Percentiles rank a stretch among this genome's conserved stretches.
These are phyloP conservation scores for Adelphocoris suturalis DNA, from an alignment of 2,888 invertebrate species.

Conservation along the genomic window DNA sequence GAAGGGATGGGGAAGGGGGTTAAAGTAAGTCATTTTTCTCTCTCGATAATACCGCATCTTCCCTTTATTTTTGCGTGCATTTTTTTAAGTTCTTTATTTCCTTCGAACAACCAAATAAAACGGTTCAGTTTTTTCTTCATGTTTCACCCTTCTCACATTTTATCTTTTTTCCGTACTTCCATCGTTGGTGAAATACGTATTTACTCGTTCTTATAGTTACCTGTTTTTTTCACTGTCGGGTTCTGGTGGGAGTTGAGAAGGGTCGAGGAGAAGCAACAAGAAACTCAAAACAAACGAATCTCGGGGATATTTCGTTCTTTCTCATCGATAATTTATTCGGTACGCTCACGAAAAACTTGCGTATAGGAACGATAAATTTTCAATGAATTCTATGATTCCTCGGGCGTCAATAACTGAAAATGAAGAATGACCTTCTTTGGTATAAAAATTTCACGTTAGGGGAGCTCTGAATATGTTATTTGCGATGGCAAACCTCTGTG, in stretches of 20 bases:
- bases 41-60: background rate
- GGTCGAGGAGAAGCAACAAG: background rate
- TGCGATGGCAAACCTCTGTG: background rate
- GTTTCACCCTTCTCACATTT: background rate
- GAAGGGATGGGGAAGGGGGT: background rate
- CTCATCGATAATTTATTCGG: background rate
- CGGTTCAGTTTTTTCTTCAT: background rate
- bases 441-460: background rate
- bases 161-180: background rate
- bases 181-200: background rate
- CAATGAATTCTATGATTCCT: background rate
- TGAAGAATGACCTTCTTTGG: background rate
- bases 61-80: background rate
- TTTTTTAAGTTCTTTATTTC: constrained; percentile 15
- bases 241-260: background rate
- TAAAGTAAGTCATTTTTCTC: background rate
- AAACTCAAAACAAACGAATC: background rate
- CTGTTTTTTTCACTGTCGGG: background rate
- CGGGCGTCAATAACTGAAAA: background rate
- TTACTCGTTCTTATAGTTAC: background rate
- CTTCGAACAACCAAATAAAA: constrained; percentile 1
- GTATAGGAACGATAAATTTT: background rate
- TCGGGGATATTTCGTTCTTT: background rate
- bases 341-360: background rate
- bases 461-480: background rate